Conservation (phyloP, 2,888 invertebrate species). For the Tanypteryx hageni region DNA sequence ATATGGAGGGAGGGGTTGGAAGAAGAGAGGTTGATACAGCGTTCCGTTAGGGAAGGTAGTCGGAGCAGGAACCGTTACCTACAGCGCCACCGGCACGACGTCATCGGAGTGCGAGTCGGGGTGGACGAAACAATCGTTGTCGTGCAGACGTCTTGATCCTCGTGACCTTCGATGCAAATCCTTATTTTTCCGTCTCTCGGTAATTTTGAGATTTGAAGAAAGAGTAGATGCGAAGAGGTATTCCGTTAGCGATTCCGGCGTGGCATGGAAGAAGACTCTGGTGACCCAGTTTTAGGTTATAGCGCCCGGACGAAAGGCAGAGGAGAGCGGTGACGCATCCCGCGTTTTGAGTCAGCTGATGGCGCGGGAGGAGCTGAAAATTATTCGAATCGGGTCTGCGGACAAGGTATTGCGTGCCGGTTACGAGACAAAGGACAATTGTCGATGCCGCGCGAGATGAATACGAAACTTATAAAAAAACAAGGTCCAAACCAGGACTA, state of each 20-base stretch:
- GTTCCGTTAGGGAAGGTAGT: conserved; percentile 44
- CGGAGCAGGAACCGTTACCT: conserved; percentile 39
- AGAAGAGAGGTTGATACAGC: background rate
- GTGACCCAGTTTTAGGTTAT: conserved; percentile 2
- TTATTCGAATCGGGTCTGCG: no score
- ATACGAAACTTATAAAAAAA: no score
- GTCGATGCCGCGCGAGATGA: no score
- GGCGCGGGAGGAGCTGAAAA: background rate
- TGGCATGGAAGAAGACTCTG: background rate
- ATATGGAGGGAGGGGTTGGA: background rate
- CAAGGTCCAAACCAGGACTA: no score
- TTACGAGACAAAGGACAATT: no score
- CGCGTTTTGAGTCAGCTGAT: background rate
- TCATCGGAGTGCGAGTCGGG: background rate
- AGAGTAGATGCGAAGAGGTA: background rate
- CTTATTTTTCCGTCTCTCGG: background rate
- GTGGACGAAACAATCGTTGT: background rate
- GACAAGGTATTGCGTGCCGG: no score
- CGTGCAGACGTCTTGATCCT: background rate
- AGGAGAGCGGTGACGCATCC: background rate
- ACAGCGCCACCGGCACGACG: conserved; percentile 23
- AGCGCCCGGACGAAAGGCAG: background rate
- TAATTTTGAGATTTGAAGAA: background rate
- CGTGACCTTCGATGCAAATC: background rate
- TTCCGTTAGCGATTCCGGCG: background rate